Evolutionary conservation across 1,140 invertebrate genomes (phyloP).

Genomic region (Battus philenor): DNA sequence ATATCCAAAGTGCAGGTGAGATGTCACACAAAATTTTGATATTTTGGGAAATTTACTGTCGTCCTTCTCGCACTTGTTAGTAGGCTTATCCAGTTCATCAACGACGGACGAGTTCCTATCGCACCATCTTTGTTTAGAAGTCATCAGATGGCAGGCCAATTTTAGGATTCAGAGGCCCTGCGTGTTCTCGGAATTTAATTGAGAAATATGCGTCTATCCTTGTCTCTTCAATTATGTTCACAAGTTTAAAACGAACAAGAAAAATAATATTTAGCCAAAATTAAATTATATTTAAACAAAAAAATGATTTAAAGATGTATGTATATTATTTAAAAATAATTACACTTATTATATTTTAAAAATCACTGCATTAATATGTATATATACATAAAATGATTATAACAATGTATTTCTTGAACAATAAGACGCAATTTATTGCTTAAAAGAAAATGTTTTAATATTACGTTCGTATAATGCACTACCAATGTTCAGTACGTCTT

Average conservation of each 20-base stretch:
- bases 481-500: no score
- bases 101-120: slow-evolving; percentile 40
- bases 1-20: slow-evolving; percentile 77
- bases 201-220: slow-evolving; percentile 62
- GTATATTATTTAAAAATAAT: no score
- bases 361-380: no score
- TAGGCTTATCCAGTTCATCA: slow-evolving; percentile 21
- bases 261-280: no score
- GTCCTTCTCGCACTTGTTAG: slow-evolving; percentile 47
- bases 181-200: slow-evolving; percentile 58
- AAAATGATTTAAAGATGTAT: no score
- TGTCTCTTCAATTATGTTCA: slow-evolving; percentile 34
- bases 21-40: slow-evolving; percentile 38
- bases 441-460: no score
- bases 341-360: no score
- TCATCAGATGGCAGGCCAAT: slow-evolving; percentile 44
- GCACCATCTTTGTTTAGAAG: slow-evolving; percentile 70
- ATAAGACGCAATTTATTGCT: no score
- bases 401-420: no score
- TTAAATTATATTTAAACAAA: no score
- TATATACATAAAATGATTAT: no score
- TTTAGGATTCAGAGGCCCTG: slow-evolving; percentile 44
- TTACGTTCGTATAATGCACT: no score
- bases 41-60: slow-evolving; percentile 56
- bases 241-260: slow-evolving; percentile 1